These are phyloP conservation scores for Menura novaehollandiae DNA, from an alignment of 2,113 vertebrate genomes.

Conservation along the genomic window DNA sequence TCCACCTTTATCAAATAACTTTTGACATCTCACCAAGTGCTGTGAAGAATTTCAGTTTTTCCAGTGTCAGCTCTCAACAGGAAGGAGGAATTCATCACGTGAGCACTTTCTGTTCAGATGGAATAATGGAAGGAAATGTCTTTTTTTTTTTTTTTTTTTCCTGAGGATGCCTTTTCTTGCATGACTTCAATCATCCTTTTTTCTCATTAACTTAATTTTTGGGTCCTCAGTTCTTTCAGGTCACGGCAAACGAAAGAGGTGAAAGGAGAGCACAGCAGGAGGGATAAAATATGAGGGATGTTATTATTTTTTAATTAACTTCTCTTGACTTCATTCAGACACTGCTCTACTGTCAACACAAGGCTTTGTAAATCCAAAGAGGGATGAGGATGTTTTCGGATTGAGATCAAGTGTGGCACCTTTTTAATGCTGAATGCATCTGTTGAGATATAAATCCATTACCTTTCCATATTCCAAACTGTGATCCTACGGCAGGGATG, in stretches of 20 bases:
- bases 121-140: not conserved
- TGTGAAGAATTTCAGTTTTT: not conserved
- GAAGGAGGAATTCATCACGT: not conserved
- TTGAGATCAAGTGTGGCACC: not conserved
- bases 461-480: not conserved
- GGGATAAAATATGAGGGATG: fast-evolving
- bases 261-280: not conserved
- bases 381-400: not conserved
- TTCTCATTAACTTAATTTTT: not conserved
- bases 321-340: not conserved
- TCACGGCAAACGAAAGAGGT: not conserved
- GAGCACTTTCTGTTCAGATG: not conserved
- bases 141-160: not conserved
- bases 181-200: not conserved
- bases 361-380: not conserved
- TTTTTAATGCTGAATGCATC: not conserved
- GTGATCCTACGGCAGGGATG: not conserved
- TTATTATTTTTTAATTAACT: not conserved
- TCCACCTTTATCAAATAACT: not conserved
- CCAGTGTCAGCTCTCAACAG: too few relatives aligned
- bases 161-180: not conserved
- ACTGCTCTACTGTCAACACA: not conserved
- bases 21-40: not conserved
- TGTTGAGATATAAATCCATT: not conserved
- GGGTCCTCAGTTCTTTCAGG: not conserved